Evolutionary conservation across 2,888 invertebrate species (phyloP).

Genomic region (Hypolimnas misippus): DNA sequence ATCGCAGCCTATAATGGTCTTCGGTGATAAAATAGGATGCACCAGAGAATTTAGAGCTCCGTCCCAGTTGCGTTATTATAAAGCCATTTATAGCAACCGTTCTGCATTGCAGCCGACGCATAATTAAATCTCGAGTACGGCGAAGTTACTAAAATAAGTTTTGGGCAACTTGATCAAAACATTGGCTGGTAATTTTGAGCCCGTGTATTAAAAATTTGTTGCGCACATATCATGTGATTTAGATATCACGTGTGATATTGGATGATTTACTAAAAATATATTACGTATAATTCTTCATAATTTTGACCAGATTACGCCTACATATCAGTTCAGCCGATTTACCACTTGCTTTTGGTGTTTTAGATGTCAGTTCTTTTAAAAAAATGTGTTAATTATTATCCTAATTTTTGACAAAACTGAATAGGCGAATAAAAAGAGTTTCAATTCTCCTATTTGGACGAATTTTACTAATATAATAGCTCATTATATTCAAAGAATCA

Average conservation of each 20-base stretch:
- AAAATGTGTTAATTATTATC: no score
- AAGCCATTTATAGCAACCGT: constrained; percentile 19
- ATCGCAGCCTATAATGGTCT: constrained; percentile 16
- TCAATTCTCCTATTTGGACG: no score
- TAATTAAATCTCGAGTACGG: constrained; percentile 20
- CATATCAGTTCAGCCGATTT: no score
- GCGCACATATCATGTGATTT: not conserved
- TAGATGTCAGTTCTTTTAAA: no score
- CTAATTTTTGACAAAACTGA: no score
- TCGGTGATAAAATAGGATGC: not conserved
- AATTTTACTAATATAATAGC: not conserved
- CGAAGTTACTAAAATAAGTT: constrained; percentile 4
- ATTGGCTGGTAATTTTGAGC: not conserved
- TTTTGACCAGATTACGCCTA: no score
- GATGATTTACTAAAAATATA: no score
- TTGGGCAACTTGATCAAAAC: not conserved
- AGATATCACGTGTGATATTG: no score
- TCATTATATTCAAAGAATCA: constrained; percentile 23
- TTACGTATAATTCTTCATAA: no score
- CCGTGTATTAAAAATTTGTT: not conserved
- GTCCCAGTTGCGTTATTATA: constrained; percentile 25
- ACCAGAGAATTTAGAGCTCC: constrained; percentile 10
- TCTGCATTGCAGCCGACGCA: constrained; percentile 23
- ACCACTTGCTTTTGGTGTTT: no score
- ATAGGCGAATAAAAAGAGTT: no score